Evolutionary conservation across 2,888 invertebrate species (phyloP).

Genomic region (Hirtodrosophila alboralis): DNA sequence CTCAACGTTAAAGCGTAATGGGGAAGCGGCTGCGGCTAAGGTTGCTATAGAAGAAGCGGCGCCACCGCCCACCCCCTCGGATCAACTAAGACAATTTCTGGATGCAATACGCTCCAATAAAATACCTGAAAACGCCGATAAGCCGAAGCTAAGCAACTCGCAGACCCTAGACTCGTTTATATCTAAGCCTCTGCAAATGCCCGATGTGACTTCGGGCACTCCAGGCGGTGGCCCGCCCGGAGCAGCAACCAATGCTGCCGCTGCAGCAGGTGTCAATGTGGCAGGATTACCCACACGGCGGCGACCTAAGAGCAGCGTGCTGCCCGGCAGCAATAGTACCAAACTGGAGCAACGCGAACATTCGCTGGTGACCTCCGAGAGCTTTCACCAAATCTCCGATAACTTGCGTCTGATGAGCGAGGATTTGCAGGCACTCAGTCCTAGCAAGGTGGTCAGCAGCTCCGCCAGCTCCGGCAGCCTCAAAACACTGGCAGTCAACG

Average conservation of each 20-base stretch:
- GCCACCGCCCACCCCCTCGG: constrained; percentile 83
- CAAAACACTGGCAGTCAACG: constrained; percentile 58
- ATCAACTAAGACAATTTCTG: constrained; percentile 83
- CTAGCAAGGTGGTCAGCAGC: constrained; percentile 72
- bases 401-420: constrained; percentile 84
- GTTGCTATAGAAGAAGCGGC: constrained; percentile 26
- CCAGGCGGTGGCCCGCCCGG: constrained; percentile 47
- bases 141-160: constrained; percentile 78
- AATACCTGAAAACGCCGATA: constrained; percentile 81
- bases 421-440: constrained; percentile 83
- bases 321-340: constrained; percentile 38
- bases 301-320: constrained; percentile 65
- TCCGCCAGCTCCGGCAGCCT: constrained; percentile 74
- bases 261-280: constrained; percentile 9
- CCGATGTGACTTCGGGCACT: constrained; percentile 80
- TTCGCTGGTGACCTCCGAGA: constrained; percentile 82
- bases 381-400: constrained; percentile 84
- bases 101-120: constrained; percentile 84
- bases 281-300: constrained; percentile 58
- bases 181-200: constrained; percentile 81
- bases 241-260: not conserved
- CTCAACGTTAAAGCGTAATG: constrained; percentile 51
- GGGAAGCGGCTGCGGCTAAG: not conserved
- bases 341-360: constrained; percentile 78
- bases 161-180: constrained; percentile 81